phyloP scores from a whole-genome alignment of 1,140 invertebrate species.

The Trichonephila clavata region DNA sequence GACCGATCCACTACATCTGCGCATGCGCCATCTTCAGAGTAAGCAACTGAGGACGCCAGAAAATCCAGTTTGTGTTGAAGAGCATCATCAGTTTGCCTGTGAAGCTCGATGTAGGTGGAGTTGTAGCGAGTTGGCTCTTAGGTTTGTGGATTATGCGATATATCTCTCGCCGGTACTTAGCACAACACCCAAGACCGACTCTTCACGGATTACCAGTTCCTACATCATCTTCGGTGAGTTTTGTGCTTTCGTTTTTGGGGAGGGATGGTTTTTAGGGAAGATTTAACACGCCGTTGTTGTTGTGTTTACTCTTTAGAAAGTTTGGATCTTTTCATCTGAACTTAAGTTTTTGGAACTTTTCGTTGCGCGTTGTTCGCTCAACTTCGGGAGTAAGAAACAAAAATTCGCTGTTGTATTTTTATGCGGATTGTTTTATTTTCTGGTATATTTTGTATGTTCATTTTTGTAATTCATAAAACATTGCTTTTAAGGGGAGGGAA shows the following conservation, averaged over 20 bases:
- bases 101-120: not conserved
- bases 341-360: too few relatives aligned
- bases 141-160: slow-evolving; percentile 58
- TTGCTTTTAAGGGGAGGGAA: too few relatives aligned
- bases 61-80: slow-evolving; percentile 64
- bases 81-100: slow-evolving; percentile 45
- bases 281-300: not conserved
- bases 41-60: slow-evolving; percentile 35
- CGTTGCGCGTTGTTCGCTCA: too few relatives aligned
- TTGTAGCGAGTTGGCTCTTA: not conserved
- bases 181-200: slow-evolving; percentile 46
- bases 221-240: not conserved
- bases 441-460: too few relatives aligned
- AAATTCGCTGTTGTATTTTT: too few relatives aligned
- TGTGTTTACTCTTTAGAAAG: too few relatives aligned
- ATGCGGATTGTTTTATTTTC: too few relatives aligned
- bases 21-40: slow-evolving; percentile 41
- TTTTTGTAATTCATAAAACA: too few relatives aligned
- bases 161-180: not conserved
- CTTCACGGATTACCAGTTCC: slow-evolving; percentile 48
- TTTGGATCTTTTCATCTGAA: not conserved
- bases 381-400: too few relatives aligned
- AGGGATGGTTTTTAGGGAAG: not conserved
- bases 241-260: not conserved
- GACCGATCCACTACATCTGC: slow-evolving; percentile 16